Evolutionary conservation across 2,888 invertebrate genomes (phyloP).

Genomic region (Myopa tessellatipennis): DNA sequence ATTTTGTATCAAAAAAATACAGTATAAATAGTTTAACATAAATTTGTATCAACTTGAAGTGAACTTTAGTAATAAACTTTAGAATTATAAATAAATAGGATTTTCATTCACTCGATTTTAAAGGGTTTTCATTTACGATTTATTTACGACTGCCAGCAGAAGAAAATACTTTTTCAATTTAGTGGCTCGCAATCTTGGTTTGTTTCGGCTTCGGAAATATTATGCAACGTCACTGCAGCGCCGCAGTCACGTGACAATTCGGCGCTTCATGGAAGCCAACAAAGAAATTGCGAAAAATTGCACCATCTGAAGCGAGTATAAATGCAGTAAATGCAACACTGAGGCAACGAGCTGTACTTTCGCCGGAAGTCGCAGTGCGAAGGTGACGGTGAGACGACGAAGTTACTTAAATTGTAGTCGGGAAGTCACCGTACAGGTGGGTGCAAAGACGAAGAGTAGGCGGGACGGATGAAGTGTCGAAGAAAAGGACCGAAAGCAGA

Average conservation of each 20-base stretch:
- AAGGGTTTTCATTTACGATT: too few species aligned
- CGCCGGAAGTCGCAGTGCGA: slow-evolving; percentile 20
- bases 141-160: background rate
- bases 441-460: too few species aligned
- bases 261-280: slow-evolving; percentile 16
- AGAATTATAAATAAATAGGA: too few species aligned
- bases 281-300: slow-evolving; percentile 11
- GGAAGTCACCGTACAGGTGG: too few species aligned
- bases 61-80: too few species aligned
- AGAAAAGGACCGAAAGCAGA: too few species aligned
- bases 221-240: slow-evolving; percentile 16
- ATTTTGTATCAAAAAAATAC: too few species aligned
- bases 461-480: too few species aligned
- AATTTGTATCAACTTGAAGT: too few species aligned
- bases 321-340: background rate
- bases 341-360: slow-evolving; percentile 19
- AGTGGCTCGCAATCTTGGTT: background rate
- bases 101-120: too few species aligned
- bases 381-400: slow-evolving; percentile 17
- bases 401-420: too few species aligned
- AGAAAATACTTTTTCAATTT: slow-evolving; percentile 25
- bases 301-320: background rate
- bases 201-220: background rate
- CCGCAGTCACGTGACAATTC: slow-evolving; percentile 29
- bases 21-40: too few species aligned